Conservation (phyloP, 2,888 invertebrate genomes). For the Polyommatus icarus region DNA sequence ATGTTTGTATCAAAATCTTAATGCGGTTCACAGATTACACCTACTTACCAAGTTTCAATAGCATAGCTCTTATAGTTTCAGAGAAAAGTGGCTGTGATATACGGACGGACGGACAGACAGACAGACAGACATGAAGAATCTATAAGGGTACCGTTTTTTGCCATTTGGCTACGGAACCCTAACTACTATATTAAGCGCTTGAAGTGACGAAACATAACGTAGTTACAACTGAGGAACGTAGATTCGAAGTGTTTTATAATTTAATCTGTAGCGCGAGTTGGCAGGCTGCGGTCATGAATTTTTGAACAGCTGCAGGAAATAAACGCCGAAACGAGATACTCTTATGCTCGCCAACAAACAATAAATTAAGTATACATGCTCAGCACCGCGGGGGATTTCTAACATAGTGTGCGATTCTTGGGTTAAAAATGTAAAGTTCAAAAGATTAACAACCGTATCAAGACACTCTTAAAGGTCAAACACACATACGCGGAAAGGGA, state of each 20-base stretch:
- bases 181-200: too few relatives aligned
- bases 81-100: too few relatives aligned
- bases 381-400: not conserved
- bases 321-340: conserved; percentile 24
- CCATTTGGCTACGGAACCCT: too few relatives aligned
- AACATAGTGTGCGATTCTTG: not conserved
- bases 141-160: too few relatives aligned
- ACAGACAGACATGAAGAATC: too few relatives aligned
- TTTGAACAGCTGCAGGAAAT: conserved; percentile 27
- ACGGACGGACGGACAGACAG: too few relatives aligned
- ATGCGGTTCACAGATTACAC: too few relatives aligned
- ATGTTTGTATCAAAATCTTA: too few relatives aligned
- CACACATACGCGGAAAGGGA: not conserved
- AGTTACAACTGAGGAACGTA: conserved; percentile 14
- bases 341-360: conserved; percentile 10
- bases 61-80: too few relatives aligned
- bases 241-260: conserved; percentile 25
- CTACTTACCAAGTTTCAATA: too few relatives aligned
- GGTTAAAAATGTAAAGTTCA: not conserved
- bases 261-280: conserved; percentile 15
- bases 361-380: conserved; percentile 20
- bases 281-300: conserved; percentile 18
- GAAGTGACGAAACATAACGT: not conserved
- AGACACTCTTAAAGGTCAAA: not conserved
- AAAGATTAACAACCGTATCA: not conserved